Conservation (phyloP, 2,113 vertebrate species). For the Mellivora capensis region DNA sequence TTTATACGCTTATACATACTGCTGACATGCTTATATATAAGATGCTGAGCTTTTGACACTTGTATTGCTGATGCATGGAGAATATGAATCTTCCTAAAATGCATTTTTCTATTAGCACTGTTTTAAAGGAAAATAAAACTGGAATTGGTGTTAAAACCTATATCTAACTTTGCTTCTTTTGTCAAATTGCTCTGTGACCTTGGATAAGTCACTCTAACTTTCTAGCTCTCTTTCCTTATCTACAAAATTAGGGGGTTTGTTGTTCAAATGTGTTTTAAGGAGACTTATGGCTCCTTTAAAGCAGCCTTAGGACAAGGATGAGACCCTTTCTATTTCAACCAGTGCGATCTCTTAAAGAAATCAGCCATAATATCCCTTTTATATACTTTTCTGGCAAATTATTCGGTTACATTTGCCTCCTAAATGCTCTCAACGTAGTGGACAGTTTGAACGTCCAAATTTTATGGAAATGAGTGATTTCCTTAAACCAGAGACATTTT, state of each 20-base stretch:
- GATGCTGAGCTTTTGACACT: neutral
- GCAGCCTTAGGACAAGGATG: neutral
- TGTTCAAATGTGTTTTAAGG: neutral
- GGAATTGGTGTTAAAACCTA: neutral
- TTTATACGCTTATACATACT: neutral
- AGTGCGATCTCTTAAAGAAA: neutral
- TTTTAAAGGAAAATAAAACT: neutral
- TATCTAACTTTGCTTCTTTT: neutral
- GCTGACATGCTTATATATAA: neutral
- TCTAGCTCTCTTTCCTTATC: neutral
- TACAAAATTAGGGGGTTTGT: neutral
- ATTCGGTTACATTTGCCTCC: neutral
- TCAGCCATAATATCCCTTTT: neutral
- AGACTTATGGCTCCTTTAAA: neutral
- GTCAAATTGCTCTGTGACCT: neutral
- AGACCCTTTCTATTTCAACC: neutral
- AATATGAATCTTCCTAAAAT: neutral
- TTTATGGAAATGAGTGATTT: conserved; percentile 45
- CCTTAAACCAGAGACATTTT: conserved; percentile 16
- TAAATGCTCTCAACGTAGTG: neutral
- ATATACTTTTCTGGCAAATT: neutral
- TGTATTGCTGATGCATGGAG: neutral
- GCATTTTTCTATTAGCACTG: neutral
- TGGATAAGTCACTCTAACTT: neutral
- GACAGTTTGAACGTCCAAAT: neutral